Conservation (phyloP, 2,888 invertebrate species). For the Metalampra italica region DNA sequence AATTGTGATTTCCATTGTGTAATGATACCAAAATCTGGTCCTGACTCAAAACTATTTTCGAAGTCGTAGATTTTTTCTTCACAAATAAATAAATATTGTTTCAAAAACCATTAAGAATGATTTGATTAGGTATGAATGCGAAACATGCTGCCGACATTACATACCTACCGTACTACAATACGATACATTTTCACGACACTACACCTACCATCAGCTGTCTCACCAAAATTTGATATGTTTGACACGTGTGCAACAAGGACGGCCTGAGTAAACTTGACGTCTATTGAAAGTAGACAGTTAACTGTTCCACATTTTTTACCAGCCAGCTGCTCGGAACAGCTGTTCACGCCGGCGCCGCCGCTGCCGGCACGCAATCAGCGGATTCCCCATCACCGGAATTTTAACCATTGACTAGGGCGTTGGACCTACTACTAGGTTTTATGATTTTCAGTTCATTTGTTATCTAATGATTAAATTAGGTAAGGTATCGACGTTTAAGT, state of each 20-base stretch:
- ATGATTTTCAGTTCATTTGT: no score
- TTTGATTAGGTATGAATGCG: background rate
- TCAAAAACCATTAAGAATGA: no score
- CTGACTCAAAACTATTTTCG: no score
- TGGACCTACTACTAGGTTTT: no score
- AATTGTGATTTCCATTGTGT: no score
- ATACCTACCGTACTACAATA: background rate
- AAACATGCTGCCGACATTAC: background rate
- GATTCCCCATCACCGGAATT: background rate
- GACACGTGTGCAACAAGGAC: conserved; percentile 49
- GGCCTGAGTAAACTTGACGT: conserved; percentile 32
- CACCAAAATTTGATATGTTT: conserved; percentile 28
- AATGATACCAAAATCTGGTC: no score
- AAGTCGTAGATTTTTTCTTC: no score
- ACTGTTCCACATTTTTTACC: conserved; percentile 68
- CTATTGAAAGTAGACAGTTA: conserved; percentile 58
- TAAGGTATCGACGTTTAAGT: no score
- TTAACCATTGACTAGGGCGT: background rate
- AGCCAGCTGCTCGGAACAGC: conserved; percentile 75
- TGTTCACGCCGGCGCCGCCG: conserved; percentile 61
- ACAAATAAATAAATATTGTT: no score
- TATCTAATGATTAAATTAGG: no score
- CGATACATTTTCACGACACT: background rate
- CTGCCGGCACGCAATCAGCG: conserved; percentile 7
- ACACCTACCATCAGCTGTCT: conserved; percentile 26